Conservation (phyloP, 1,140 invertebrate genomes). For the Chymomyza costata region DNA sequence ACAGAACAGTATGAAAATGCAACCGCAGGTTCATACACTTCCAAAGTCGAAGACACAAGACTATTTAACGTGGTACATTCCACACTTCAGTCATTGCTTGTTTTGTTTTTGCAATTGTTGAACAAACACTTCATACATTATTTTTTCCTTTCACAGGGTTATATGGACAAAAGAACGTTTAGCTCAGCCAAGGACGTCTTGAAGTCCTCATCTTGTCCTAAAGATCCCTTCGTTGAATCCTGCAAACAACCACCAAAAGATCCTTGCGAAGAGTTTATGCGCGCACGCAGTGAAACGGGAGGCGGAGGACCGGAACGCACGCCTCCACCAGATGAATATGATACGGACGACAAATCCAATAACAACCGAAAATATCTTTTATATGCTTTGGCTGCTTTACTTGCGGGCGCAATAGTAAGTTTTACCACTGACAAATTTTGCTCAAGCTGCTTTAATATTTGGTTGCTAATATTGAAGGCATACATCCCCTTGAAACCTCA, state of each 20-base stretch:
- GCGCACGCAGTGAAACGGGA: constrained; percentile 23
- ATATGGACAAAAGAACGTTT: constrained; percentile 18
- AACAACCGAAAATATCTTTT: too few species aligned
- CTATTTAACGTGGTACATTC: too few species aligned
- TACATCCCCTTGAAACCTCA: too few species aligned
- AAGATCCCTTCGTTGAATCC: constrained; percentile 9
- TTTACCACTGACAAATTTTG: too few species aligned
- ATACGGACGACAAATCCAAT: constrained; percentile 15
- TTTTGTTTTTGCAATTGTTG: neutral
- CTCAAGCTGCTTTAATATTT: too few species aligned
- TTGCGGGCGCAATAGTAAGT: constrained; percentile 59
- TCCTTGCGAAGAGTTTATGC: constrained; percentile 45
- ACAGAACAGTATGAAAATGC: constrained; percentile 14
- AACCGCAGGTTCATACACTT: neutral
- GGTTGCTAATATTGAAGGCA: too few species aligned
- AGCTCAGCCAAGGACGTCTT: constrained; percentile 44
- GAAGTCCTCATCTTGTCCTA: constrained; percentile 42
- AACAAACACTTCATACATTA: too few species aligned
- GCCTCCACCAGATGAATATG: too few species aligned
- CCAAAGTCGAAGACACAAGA: too few species aligned
- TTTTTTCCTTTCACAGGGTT: constrained; percentile 17
- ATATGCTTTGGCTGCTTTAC: constrained; percentile 45
- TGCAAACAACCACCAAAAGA: constrained; percentile 15
- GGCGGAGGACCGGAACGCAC: too few species aligned
- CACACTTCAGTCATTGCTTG: neutral